Base-by-base conservation (phyloP, 2,888 invertebrate genomes). In the Athalia cordata region DNA sequence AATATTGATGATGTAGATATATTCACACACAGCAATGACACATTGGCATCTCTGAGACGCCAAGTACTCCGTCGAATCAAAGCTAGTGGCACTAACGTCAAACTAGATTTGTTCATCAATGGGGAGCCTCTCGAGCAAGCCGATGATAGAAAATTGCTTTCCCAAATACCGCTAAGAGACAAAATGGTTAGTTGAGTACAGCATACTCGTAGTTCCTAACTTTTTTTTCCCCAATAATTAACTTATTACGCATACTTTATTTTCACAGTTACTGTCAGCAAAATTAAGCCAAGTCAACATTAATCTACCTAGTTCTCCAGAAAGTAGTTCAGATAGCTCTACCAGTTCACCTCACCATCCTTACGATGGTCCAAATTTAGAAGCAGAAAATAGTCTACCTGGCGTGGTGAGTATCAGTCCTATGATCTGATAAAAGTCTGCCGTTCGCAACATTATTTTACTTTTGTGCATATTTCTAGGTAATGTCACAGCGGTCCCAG, bases 281-380 rank as follows among this genome's bases (percentile, higher is more conserved):
- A 96, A 96, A 90, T 90, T 96, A 74, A 94, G 94, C 81, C 96
- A 95, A 85, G 92, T 94, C 59, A 94, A 94, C 85, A 92, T 93
- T 13, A 94, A 94, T 79, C 91, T 94, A 88, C 94, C 94, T 43
- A 95, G 96, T 85, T 96, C 96, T 79, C 96, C 96, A 77, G 99
- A 98, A 88, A 97, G 97, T 78, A 97, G 97, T 86, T 97, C 97
- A 78, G 98, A 98, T 89, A 98, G 98, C 83, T 98, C 98, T 78
- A 96, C 97, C 3, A 96, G 97, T 3, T 98, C 98, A 0, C 98
- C 98, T 2, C 97, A 97, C 82, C 93, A 96, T 87, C 95, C 95
- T 0, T 96, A 95, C 84, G 96, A 96, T 88, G 94, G 95, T 80
- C 94, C 95, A 66, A 95, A 95, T 85, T 90, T 94, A 15, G 97